Evolutionary conservation across 1,140 invertebrate genomes (phyloP), one percentile per base, ranked within the genome.

Genomic region (Drosophila kurseongensis): DNA sequence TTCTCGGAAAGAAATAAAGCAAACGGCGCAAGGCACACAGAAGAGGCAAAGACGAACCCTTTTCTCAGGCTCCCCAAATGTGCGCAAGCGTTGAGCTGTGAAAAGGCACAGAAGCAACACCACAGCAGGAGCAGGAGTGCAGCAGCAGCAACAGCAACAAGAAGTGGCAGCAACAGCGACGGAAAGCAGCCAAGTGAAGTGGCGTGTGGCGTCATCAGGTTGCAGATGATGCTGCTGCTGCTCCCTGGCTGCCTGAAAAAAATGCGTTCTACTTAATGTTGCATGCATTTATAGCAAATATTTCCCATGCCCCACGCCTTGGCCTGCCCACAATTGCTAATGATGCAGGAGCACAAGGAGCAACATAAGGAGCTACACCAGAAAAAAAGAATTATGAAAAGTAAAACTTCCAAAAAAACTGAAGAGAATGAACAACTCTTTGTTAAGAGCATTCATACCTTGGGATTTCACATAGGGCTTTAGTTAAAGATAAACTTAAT

Each of bases 221-320:
- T 84, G 80, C 80, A 78, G 71, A 50, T 79, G 76, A 51, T 74
- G 73, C 29, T 57, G 54, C 29, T 61, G 44, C 57, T 63, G 62
- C 57, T 57, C 60, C 38, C 29, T 63, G 60, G 55, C 27, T 59
- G 55, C 55, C 59, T 56, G 60, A 23, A 76, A 89, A 88, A 85
- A 89, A 88, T 88, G 84, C 84, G 84, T 89, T 88, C 84, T 89
- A 89, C 80, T 89, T 89, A 89, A 89, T 89, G 84, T 89, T 89
- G 84, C 80, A 89, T 89, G 84, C 85, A 89, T 84, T 89, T 89
- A 89, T 89, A 90, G 84, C 84, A 89, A 89, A 89, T 89, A 89
- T 90, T 89, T 89, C 84, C 77, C 84, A 89, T 80, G 84, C 76
- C 73, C 68, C 78, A 79, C 79, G 75, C 63, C 71, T 74, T 57